phyloP scores from a whole-genome alignment of 2,888 invertebrate species.

The Pyralis farinalis region DNA sequence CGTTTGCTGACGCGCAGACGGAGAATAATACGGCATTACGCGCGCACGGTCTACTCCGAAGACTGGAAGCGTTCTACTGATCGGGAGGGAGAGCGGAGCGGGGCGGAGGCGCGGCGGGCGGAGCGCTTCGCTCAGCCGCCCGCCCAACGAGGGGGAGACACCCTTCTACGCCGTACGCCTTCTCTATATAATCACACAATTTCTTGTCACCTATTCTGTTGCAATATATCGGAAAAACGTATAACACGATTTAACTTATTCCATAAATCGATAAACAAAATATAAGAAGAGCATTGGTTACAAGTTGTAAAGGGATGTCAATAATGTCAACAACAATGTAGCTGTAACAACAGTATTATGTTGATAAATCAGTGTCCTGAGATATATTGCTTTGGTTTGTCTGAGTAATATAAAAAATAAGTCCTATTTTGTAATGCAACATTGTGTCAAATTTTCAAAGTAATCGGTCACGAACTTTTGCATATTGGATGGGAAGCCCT shows the following conservation, averaged over 20 bases:
- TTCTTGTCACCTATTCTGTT: constrained; percentile 56
- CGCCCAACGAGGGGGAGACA: constrained; percentile 50
- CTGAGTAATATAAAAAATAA: too few species aligned
- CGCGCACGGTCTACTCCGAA: constrained; percentile 60
- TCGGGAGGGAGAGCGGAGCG: constrained; percentile 31
- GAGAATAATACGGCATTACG: constrained; percentile 64
- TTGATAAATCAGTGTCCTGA: too few species aligned
- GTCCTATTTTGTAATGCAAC: too few species aligned
- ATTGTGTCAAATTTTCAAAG: too few species aligned
- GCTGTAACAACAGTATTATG: too few species aligned
- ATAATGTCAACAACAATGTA: too few species aligned
- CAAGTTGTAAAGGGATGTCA: too few species aligned
- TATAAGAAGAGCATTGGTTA: too few species aligned
- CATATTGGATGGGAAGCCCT: too few species aligned
- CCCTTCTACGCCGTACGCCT: constrained; percentile 37
- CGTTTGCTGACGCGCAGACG: constrained; percentile 68
- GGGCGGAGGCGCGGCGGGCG: constrained; percentile 25
- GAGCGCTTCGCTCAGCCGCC: constrained; percentile 28
- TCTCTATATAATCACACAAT: constrained; percentile 68
- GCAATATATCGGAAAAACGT: constrained; percentile 35
- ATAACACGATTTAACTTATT: constrained; percentile 8
- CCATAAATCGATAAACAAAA: not conserved
- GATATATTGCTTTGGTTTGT: too few species aligned
- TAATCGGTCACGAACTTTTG: too few species aligned
- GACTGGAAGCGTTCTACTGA: constrained; percentile 68